Evolutionary conservation across 2,888 invertebrate genomes (phyloP).

Genomic region (Norana najaformis): DNA sequence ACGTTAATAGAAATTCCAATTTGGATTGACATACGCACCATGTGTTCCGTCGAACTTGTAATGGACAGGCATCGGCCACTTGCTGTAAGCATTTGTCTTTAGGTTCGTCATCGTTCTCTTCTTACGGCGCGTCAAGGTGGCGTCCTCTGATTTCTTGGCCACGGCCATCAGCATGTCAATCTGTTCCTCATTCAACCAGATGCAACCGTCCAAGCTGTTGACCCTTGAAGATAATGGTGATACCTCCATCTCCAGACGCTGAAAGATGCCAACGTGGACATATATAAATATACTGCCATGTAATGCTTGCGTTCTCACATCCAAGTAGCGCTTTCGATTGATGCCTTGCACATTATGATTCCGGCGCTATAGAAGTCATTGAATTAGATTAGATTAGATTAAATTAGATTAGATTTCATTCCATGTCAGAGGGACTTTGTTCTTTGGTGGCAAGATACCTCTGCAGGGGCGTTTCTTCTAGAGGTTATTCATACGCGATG

Average conservation of each 20-base stretch:
- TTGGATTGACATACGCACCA: neutral
- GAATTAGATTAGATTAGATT: too few species aligned
- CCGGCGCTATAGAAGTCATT: too few species aligned
- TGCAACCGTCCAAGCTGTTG: neutral
- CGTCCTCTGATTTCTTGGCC: neutral
- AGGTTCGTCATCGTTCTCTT: constrained; percentile 28
- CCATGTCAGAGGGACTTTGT: too few species aligned
- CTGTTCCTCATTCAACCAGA: neutral
- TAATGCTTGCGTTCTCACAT: too few species aligned
- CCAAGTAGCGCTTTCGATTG: too few species aligned
- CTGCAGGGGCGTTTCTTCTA: too few species aligned
- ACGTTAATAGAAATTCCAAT: neutral
- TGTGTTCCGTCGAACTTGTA: constrained; percentile 40
- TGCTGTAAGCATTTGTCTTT: neutral
- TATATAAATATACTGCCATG: too few species aligned
- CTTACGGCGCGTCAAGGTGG: neutral
- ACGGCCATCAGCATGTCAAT: neutral
- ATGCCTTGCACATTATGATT: too few species aligned
- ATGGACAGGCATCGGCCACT: constrained; percentile 33
- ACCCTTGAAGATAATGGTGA: too few species aligned
- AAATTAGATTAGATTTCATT: too few species aligned
- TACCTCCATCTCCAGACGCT: neutral
- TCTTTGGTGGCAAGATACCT: too few species aligned
- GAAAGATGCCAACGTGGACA: neutral
- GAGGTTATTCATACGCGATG: too few species aligned